Evolutionary conservation across 2,113 vertebrate genomes (phyloP).

Genomic region (Gymnocephalus cernua): DNA sequence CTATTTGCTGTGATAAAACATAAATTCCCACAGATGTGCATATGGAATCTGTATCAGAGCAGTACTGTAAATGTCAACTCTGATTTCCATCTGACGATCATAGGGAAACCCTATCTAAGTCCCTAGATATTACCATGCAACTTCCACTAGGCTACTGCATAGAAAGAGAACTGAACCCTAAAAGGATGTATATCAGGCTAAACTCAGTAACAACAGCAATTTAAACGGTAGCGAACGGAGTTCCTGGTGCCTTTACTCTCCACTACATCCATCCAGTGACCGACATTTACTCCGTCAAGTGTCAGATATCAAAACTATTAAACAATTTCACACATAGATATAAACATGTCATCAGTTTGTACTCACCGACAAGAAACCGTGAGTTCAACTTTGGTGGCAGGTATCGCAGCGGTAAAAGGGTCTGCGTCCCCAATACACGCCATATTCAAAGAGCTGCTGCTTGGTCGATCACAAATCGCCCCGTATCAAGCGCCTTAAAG

Average conservation of each 20-base stretch:
- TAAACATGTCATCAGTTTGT: too few species aligned
- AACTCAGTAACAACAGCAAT: not conserved
- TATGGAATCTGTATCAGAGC: not conserved
- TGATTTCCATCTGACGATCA: conserved; percentile 44
- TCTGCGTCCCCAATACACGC: conserved; percentile 92
- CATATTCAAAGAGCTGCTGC: conserved; percentile 84
- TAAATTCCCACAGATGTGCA: not conserved
- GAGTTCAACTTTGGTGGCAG: conserved; percentile 96
- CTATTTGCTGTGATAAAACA: not conserved
- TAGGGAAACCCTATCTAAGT: not conserved
- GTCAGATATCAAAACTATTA: not conserved
- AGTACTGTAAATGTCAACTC: conserved; percentile 34
- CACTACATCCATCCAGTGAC: not conserved
- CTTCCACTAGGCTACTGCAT: not conserved
- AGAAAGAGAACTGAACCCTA: not conserved
- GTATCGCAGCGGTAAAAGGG: conserved; percentile 91
- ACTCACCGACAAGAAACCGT: conserved; percentile 96
- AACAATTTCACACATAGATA: not conserved
- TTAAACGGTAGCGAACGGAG: not conserved
- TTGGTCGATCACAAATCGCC: conserved; percentile 60
- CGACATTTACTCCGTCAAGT: not conserved
- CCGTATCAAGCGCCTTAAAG: conserved; percentile 41
- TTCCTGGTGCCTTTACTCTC: not conserved
- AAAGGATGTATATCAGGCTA: accelerated
- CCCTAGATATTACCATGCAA: not conserved